These are phyloP conservation scores for Sitta carolinensis DNA, from an alignment of 2,797 vertebrate genomes.

Conservation along the genomic window DNA sequence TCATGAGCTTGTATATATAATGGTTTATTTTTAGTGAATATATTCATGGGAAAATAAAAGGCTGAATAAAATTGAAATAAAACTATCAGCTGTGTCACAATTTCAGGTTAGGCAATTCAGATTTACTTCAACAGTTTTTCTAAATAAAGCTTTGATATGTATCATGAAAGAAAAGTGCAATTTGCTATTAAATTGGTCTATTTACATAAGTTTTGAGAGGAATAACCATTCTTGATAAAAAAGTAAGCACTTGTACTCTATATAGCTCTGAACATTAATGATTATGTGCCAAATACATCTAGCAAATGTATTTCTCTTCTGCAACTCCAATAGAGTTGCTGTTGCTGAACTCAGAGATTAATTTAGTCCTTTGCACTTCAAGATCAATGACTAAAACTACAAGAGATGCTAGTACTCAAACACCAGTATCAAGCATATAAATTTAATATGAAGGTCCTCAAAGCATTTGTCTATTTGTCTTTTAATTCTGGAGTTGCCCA, in stretches of 20 bases:
- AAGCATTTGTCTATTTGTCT: not conserved
- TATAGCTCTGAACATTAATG: constrained; percentile 23
- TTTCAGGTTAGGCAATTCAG: constrained; percentile 48
- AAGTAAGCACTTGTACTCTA: not conserved
- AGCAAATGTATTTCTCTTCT: constrained; percentile 13
- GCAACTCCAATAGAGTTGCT: not conserved
- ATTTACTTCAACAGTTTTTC: constrained; percentile 35
- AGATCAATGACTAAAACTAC: not conserved
- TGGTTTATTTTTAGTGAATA: constrained; percentile 5
- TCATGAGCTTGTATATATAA: constrained; percentile 19
- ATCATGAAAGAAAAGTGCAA: constrained; percentile 16
- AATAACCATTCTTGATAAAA: not conserved
- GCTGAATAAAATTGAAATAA: constrained; percentile 28
- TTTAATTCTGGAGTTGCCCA: not conserved
- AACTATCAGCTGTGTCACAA: constrained; percentile 12
- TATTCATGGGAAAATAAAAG: constrained; percentile 12
- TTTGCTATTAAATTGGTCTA: constrained; percentile 14
- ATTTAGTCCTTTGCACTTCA: not conserved
- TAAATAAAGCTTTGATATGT: constrained; percentile 38
- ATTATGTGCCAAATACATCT: not conserved
- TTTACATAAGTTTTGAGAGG: constrained; percentile 42
- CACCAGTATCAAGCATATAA: not conserved
- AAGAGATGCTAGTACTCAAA: not conserved
- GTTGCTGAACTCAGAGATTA: not conserved
- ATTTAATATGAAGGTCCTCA: not conserved